Base-by-base conservation (phyloP, 2,797 vertebrate species). In the Buceros bicornis region DNA sequence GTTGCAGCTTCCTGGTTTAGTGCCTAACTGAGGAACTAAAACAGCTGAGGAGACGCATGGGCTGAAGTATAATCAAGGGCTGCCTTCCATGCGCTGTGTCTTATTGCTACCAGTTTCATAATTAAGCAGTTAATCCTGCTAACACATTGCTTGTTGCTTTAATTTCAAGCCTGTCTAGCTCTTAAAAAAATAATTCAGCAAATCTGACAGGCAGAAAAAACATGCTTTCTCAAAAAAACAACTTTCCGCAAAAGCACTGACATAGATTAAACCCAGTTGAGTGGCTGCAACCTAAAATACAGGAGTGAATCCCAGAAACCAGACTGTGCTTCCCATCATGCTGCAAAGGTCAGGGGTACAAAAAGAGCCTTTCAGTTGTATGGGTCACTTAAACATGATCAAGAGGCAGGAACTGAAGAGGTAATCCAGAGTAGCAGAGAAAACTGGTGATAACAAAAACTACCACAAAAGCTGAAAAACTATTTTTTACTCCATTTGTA, bases 101-200 rank as follows among this genome's bases (percentile, higher is more conserved):
- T 81, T 93, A 51, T 78, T 87, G n/a, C 62, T 84, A 93, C 19
- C 40, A 79, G 29, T 90, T 77, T 73, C 60, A 92, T 87, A 90
- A 94, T 90, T 87, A 93, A 82, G 77, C 40, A 90, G 73, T 65
- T 82, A 93, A 84, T 79, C 83, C 73, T 73, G 37, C 51, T 72
- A 95, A 73, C 29, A 48, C 16, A 13, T 70, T 82, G n/a, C 58
- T 93, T 83, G 31, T 89, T 95, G 70, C 62, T 94, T 95, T 89
- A 90, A 93, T 94, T 96, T 94, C 94, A 97, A 96, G 83, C 58
- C 53, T 92, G 88, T 53, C 90, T 87, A 87, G 22, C 22, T 94
- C 66, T 66, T 70, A 37, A 90, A 95, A 67, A 95, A 72, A 58
- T 8, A 76, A 72, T 56, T 60, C 53, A 73, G 71, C 84, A 87